Percentiles rank a stretch among this genome's conserved stretches.
Evolutionary conservation across 2,888 invertebrate species (phyloP).

Genomic region (Zaprionus bogoriensis): DNA sequence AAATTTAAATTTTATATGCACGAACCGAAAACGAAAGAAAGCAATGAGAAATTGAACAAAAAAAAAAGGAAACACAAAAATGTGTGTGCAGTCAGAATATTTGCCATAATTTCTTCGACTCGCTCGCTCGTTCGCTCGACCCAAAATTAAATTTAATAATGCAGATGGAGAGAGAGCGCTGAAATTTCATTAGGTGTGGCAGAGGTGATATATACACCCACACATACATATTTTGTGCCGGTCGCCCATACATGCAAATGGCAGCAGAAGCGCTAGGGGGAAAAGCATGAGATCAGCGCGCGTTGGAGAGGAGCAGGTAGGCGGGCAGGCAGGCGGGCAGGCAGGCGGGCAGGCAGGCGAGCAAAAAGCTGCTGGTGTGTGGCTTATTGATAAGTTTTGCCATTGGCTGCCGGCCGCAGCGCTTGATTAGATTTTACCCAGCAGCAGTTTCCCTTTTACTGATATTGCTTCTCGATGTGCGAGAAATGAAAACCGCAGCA

Average conservation of each 20-base stretch:
- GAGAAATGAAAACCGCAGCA: slow-evolving; percentile 54
- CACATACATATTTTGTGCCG: slow-evolving; percentile 16
- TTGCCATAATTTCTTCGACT: slow-evolving; percentile 64
- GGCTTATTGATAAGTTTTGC: slow-evolving; percentile 67
- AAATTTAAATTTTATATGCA: slow-evolving; percentile 67
- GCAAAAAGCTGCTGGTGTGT: too few relatives aligned
- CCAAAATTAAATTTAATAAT: slow-evolving; percentile 72
- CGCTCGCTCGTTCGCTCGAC: slow-evolving; percentile 30
- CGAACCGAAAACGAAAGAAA: not conserved
- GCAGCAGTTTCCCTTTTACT: not conserved
- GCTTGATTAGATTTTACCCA: slow-evolving; percentile 76
- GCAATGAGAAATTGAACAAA: slow-evolving; percentile 10
- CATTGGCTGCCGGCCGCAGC: slow-evolving; percentile 56
- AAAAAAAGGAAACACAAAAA: slow-evolving; percentile 13
- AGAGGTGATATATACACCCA: slow-evolving; percentile 44
- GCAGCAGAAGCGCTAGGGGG: slow-evolving; percentile 16
- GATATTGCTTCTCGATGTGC: slow-evolving; percentile 15
- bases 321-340: not conserved
- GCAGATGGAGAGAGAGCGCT: slow-evolving; percentile 43
- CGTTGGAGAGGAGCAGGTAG: not conserved
- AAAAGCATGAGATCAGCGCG: not conserved
- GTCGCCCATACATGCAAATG: slow-evolving; percentile 36
- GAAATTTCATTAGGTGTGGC: slow-evolving; percentile 59
- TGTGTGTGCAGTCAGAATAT: slow-evolving; percentile 56
- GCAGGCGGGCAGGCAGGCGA: too few relatives aligned